A percentile compares a stretch with the other conserved stretches of the same genome.
Conservation (phyloP, 2,797 vertebrate species). For the Spinus olivaceus region DNA sequence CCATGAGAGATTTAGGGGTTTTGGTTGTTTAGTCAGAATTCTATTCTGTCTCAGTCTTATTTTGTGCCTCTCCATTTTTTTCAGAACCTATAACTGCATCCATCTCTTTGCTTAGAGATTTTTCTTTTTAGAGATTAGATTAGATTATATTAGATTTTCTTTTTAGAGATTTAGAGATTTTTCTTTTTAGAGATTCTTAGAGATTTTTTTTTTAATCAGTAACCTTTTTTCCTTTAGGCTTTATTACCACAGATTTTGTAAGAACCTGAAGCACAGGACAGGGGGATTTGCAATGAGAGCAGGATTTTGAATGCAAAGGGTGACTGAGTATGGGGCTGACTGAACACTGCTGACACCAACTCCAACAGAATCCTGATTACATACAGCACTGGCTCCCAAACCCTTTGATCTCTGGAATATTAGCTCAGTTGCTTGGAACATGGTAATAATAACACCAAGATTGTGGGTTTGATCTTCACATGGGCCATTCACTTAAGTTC, state of each 20-base stretch:
- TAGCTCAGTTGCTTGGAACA: neutral
- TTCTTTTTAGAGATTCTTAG: neutral
- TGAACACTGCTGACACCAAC: neutral
- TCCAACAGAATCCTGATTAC: neutral
- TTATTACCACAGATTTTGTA: neutral
- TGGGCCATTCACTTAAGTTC: neutral
- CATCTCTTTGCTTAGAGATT: neutral
- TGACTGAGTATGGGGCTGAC: neutral
- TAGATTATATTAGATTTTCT: too few species aligned
- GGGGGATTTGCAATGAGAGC: neutral
- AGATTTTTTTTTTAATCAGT: neutral
- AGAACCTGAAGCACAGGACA: neutral
- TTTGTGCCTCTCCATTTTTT: neutral
- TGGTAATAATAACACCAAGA: neutral
- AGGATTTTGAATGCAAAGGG: neutral
- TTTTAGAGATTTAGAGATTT: too few species aligned
- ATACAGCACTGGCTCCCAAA: neutral
- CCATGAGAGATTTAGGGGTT: neutral
- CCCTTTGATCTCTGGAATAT: neutral
- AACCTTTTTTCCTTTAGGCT: neutral
- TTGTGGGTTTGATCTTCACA: neutral
- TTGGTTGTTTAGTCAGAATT: neutral
- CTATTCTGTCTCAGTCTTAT: neutral
- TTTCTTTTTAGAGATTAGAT: neutral
- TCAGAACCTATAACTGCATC: neutral